Percentiles rank a stretch among this genome's conserved stretches.
phyloP scores from a whole-genome alignment of 2,888 invertebrate species.

The Pediacus dermestoides region DNA sequence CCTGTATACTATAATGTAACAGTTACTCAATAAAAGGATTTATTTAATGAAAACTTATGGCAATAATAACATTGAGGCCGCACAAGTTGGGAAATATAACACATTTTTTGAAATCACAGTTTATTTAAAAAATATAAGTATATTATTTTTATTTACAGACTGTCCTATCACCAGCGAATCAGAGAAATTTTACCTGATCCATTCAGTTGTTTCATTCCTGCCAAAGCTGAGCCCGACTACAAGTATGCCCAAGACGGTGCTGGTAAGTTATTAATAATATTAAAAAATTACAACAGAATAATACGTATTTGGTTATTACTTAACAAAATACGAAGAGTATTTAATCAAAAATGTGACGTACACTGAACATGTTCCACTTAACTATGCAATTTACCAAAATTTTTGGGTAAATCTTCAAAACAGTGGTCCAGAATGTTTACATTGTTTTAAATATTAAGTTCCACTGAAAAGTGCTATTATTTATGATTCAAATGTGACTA shows the following conservation, averaged over 20 bases:
- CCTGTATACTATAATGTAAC: too few species aligned
- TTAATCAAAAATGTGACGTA: too few species aligned
- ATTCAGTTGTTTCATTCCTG: slow-evolving; percentile 80
- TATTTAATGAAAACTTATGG: too few species aligned
- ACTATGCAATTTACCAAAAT: background rate
- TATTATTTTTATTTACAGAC: slow-evolving; percentile 52
- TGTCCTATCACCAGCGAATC: slow-evolving; percentile 93
- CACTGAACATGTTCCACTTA: background rate
- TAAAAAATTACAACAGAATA: slow-evolving; percentile 1
- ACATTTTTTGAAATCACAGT: slow-evolving; percentile 4
- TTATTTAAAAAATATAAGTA: slow-evolving; percentile 2
- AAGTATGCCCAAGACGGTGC: slow-evolving; percentile 89
- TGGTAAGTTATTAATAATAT: slow-evolving; percentile 58
- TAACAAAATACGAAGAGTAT: too few species aligned
- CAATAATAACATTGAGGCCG: too few species aligned
- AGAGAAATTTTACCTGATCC: slow-evolving; percentile 87
- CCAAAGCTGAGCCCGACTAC: slow-evolving; percentile 80
- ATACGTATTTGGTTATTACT: too few species aligned
- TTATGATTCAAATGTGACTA: too few species aligned
- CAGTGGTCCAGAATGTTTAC: background rate
- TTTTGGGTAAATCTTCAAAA: slow-evolving; percentile 12
- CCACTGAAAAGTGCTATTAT: too few species aligned
- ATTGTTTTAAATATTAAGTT: too few species aligned
- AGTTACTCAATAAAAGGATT: too few species aligned
- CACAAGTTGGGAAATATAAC: background rate